Conservation (phyloP, 2,113 vertebrate genomes). For the Xiphorhynchus elegans region DNA sequence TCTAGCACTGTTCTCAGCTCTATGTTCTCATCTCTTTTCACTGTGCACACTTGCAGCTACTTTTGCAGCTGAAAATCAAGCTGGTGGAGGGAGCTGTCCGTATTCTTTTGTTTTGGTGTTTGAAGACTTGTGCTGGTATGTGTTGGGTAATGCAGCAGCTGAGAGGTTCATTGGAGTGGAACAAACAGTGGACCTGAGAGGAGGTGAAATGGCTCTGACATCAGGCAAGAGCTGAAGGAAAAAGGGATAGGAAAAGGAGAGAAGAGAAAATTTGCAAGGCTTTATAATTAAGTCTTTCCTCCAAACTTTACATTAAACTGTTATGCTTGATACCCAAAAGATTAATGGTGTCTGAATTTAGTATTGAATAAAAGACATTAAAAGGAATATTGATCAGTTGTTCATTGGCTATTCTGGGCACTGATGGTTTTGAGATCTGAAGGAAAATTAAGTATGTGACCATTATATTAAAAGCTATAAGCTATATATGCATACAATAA, state of each 20-base stretch:
- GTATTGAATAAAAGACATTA: neutral
- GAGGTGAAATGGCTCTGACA: neutral
- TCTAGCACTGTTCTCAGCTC: neutral
- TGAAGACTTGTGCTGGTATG: accelerated
- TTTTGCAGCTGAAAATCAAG: neutral
- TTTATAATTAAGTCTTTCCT: neutral
- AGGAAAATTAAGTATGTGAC: neutral
- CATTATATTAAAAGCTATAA: neutral
- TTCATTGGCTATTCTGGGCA: neutral
- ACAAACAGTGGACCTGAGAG: neutral
- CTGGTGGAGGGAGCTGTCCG: neutral
- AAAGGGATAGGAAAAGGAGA: neutral
- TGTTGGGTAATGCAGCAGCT: accelerated
- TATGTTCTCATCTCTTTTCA: neutral
- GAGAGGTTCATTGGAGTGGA: neutral
- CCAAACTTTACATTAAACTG: neutral
- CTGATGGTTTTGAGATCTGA: neutral
- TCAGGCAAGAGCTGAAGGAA: neutral
- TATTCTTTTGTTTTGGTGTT: neutral
- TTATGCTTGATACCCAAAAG: neutral
- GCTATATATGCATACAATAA: neutral
- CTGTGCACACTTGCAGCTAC: accelerated
- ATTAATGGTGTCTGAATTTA: neutral
- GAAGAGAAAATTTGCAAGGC: neutral
- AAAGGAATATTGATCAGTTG: neutral